phyloP scores from a whole-genome alignment of 37 sponge, comb jelly and placozoan species.

The Ianthella basta region DNA sequence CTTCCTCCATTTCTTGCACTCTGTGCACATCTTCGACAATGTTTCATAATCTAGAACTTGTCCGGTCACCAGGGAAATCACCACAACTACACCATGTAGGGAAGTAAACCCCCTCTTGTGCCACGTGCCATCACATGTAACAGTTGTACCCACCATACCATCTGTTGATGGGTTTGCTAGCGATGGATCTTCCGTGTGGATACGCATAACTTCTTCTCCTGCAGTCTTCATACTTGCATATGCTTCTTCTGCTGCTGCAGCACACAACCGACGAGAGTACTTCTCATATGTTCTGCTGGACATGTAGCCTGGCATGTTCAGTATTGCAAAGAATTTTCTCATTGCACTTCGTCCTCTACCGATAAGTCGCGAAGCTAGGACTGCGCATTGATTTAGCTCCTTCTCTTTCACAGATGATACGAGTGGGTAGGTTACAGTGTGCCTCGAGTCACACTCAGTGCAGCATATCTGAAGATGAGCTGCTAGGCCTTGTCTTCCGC shows the following conservation, averaged over 20 bases:
- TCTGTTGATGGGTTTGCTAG: neutral
- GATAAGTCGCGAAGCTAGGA: neutral
- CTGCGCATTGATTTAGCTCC: neutral
- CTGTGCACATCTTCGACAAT: too few species aligned
- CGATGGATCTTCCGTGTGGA: neutral
- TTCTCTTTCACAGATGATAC: too few species aligned
- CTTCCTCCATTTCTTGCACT: too few species aligned
- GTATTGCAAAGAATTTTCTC: neutral
- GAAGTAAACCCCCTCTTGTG: neutral
- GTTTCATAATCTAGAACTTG: too few species aligned
- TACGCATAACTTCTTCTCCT: neutral
- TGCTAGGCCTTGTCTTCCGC: too few species aligned
- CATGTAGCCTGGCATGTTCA: slow-evolving; percentile 17
- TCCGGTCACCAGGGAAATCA: too few species aligned
- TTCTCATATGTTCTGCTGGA: slow-evolving; percentile 14
- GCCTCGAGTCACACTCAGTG: too few species aligned
- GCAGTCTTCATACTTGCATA: neutral
- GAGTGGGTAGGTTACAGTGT: too few species aligned
- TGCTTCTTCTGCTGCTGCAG: slow-evolving; percentile 8
- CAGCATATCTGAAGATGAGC: too few species aligned
- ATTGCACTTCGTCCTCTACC: slow-evolving; percentile 19
- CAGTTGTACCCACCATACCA: neutral
- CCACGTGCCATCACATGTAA: neutral
- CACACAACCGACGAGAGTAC: neutral
- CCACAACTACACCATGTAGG: neutral